Conservation (phyloP, 2,113 vertebrate species). For the Zeus faber region DNA sequence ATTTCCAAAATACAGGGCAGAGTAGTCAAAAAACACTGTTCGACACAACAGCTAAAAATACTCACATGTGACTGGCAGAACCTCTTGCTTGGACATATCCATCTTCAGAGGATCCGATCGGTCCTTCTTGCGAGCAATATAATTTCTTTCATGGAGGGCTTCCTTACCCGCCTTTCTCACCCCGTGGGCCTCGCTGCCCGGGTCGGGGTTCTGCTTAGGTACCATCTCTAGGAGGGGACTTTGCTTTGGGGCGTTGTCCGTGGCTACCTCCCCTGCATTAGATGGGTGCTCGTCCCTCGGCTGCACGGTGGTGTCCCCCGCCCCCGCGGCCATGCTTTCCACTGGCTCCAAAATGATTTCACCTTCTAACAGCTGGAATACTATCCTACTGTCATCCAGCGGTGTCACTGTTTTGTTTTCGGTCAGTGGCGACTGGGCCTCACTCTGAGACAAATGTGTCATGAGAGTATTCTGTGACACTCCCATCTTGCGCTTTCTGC, state of each 20-base stretch:
- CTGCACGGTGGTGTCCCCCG: not conserved
- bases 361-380: constrained; percentile 13
- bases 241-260: constrained; percentile 18
- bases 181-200: constrained; percentile 9
- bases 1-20: no score
- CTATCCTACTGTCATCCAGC: constrained; percentile 15
- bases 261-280: not conserved
- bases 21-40: no score
- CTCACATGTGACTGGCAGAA: constrained; percentile 72
- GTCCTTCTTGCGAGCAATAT: constrained; percentile 69
- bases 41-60: no score
- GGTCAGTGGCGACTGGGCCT: not conserved
- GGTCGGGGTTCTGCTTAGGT: not conserved
- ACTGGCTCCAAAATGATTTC: not conserved
- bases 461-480: no score
- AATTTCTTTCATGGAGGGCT: constrained; percentile 42
- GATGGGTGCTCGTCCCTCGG: not conserved
- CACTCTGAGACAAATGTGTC: no score
- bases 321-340: not conserved
- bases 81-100: constrained; percentile 64
- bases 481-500: no score
- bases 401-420: constrained; percentile 1
- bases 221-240: not conserved
- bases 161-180: constrained; percentile 35
- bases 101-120: constrained; percentile 74